A percentile compares a stretch with the other conserved stretches of the same genome.
Evolutionary conservation across 2,888 invertebrate species (phyloP).

Genomic region (Philhelius pedissequus): DNA sequence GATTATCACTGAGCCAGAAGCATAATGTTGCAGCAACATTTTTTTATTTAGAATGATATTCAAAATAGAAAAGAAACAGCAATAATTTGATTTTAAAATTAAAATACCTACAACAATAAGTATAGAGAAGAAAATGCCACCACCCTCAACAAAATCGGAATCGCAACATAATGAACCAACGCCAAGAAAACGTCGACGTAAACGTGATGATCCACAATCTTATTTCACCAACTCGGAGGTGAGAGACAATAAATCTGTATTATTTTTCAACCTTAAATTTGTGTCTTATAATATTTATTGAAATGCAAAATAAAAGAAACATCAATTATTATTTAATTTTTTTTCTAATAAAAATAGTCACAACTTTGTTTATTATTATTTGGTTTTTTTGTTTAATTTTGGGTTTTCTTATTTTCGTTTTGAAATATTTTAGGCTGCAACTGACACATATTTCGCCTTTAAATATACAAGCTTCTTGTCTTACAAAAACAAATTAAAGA

Average conservation of each 20-base stretch:
- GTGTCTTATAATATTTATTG: too few species aligned
- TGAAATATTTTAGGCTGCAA: not conserved
- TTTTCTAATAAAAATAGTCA: too few species aligned
- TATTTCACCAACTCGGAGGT: conserved; percentile 79
- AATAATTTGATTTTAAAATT: not conserved
- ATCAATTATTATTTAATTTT: too few species aligned
- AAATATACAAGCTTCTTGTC: not conserved
- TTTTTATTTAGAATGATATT: conserved; percentile 10
- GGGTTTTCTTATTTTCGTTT: not conserved
- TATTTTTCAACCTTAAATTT: not conserved
- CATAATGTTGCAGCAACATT: conserved; percentile 41
- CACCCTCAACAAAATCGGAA: conserved; percentile 79
- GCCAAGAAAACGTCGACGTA: conserved; percentile 83
- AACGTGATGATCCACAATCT: conserved; percentile 83
- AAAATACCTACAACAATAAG: not conserved
- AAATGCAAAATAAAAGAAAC: too few species aligned
- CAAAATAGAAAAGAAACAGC: not conserved
- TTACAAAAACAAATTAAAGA: not conserved
- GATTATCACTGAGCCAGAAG: not conserved
- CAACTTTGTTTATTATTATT: too few species aligned
- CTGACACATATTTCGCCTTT: not conserved
- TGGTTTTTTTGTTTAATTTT: not conserved
- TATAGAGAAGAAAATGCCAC: conserved; percentile 73
- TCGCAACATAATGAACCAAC: conserved; percentile 79
- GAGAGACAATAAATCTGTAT: conserved; percentile 40